phyloP scores from a whole-genome alignment of 2,888 invertebrate genomes.

The Monopis laevigella region DNA sequence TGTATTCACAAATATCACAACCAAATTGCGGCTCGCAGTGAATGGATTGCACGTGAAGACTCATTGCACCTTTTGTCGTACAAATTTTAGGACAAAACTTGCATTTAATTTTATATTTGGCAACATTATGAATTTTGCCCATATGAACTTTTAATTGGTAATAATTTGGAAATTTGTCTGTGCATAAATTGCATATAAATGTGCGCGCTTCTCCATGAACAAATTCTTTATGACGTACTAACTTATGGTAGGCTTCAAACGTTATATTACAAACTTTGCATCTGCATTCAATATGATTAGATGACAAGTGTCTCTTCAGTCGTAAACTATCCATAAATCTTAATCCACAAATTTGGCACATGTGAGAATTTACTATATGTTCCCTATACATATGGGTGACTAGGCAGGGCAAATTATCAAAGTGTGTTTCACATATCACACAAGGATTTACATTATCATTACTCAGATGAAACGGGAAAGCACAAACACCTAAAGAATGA shows the following conservation, averaged over 20 bases:
- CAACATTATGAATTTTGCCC: slow-evolving; percentile 46
- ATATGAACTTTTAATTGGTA: slow-evolving; percentile 46
- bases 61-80: slow-evolving; percentile 59
- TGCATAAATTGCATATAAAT: slow-evolving; percentile 35
- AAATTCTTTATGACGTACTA: slow-evolving; percentile 35
- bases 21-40: slow-evolving; percentile 42
- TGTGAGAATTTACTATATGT: slow-evolving; percentile 34
- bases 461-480: slow-evolving; percentile 38
- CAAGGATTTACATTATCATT: slow-evolving; percentile 32
- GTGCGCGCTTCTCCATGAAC: slow-evolving; percentile 32
- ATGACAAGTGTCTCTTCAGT: slow-evolving; percentile 36
- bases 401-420: slow-evolving; percentile 37
- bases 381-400: slow-evolving; percentile 44
- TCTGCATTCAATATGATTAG: slow-evolving; percentile 31
- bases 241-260: slow-evolving; percentile 35
- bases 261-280: slow-evolving; percentile 49
- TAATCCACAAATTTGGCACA: slow-evolving; percentile 43
- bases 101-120: slow-evolving; percentile 38
- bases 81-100: slow-evolving; percentile 49
- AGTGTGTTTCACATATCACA: slow-evolving; percentile 30
- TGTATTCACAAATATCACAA: slow-evolving; percentile 45
- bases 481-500: slow-evolving; percentile 27
- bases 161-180: slow-evolving; percentile 28
- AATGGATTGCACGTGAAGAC: slow-evolving; percentile 56
- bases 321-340: slow-evolving; percentile 36